Evolutionary conservation across 1,140 invertebrate species (phyloP).

Genomic region (Drosophila lowei): DNA sequence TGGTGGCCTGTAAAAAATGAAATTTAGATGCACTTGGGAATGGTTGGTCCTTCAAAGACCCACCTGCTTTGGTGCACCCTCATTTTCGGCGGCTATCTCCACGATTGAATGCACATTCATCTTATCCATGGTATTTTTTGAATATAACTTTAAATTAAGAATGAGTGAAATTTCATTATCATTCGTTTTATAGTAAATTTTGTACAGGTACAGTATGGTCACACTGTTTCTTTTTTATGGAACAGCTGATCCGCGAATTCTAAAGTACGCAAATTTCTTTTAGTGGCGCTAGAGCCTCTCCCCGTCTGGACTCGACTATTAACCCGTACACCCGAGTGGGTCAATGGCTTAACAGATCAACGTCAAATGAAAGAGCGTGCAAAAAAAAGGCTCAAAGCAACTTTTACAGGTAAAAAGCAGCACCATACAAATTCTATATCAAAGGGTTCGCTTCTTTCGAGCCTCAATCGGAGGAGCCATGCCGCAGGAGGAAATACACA

Average conservation of each 20-base stretch:
- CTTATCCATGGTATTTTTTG: constrained; percentile 42
- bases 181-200: too few relatives aligned
- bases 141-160: too few relatives aligned
- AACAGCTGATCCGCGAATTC: too few relatives aligned
- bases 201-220: too few relatives aligned
- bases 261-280: too few relatives aligned
- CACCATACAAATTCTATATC: constrained; percentile 34
- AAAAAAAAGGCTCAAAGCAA: constrained; percentile 11
- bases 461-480: constrained; percentile 26
- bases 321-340: constrained; percentile 34
- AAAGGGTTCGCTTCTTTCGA: constrained; percentile 28
- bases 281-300: too few relatives aligned
- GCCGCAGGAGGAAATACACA: constrained; percentile 28
- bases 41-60: neutral
- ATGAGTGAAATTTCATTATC: too few relatives aligned
- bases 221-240: too few relatives aligned
- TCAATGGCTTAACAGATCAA: constrained; percentile 42
- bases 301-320: constrained; percentile 29
- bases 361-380: too few relatives aligned
- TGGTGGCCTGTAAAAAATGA: constrained; percentile 83
- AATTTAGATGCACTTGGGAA: neutral
- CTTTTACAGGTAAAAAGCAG: neutral
- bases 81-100: constrained; percentile 75
- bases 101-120: constrained; percentile 65
- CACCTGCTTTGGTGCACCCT: constrained; percentile 75